Evolutionary conservation across 2,888 invertebrate genomes (phyloP).

Genomic region (Hyposoter dolosus): DNA sequence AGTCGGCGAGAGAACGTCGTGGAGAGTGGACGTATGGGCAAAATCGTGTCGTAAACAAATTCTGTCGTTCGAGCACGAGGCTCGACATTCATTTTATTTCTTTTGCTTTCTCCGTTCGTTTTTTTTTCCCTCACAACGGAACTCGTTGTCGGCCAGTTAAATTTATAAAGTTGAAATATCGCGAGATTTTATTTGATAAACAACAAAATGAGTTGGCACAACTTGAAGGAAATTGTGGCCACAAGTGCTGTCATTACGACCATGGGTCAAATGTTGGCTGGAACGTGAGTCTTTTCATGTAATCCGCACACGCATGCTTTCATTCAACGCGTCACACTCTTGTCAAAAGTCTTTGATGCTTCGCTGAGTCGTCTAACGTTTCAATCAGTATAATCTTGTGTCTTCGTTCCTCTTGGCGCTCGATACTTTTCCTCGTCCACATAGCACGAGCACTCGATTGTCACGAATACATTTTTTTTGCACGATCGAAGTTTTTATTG

Average conservation of each 20-base stretch:
- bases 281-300: conserved; percentile 85
- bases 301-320: not conserved
- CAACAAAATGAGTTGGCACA: conserved; percentile 86
- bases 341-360: not conserved
- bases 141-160: not conserved
- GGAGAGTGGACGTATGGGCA: not conserved
- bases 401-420: not conserved
- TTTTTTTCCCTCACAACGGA: not conserved
- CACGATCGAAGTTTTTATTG: not conserved
- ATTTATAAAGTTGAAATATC: not conserved
- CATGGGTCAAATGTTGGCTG: conserved; percentile 93
- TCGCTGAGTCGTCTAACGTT: not conserved
- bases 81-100: not conserved
- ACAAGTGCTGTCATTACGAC: conserved; percentile 91
- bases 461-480: not conserved
- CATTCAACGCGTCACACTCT: not conserved
- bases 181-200: conserved; percentile 3
- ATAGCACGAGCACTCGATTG: not conserved
- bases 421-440: not conserved
- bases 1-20: conserved; percentile 33
- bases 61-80: not conserved
- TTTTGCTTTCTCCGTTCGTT: not conserved
- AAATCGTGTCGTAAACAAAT: not conserved
- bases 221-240: conserved; percentile 89
- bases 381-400: not conserved